Base-by-base conservation (phyloP, 2,797 vertebrate species). In the Antennarius maculatus region DNA sequence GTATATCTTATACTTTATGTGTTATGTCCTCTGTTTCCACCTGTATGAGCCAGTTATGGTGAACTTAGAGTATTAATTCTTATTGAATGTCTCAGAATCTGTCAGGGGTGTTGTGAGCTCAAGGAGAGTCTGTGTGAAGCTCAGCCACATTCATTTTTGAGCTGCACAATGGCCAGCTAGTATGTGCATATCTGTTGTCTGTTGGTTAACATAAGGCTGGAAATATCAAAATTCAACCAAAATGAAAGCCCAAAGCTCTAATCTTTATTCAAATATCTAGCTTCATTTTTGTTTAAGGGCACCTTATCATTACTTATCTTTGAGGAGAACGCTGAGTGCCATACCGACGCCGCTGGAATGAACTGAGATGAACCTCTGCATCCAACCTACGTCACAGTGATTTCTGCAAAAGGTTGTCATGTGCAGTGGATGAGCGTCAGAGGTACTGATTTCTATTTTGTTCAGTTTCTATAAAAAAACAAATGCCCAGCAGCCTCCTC, bases 371-470 rank as follows among this genome's bases (percentile, higher is more conserved):
- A 74, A 67, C 47, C 2, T 0, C 6, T 71, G 39, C 47, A 61
- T n/a, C 42, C 59, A 29, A 18, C 42, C 29, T 73, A 53, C 48
- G 61, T 85, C 85, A 83, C 50, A 6, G 13, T 39, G 42, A 53
- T 31, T 62, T 58, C 56, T 1, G 7, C 39, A 73, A 49, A 54
- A 37, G 11, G 5, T 49, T 69, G 52, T 66, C 55, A 45, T 60
- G 34, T 66, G 74, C 18, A 37, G 23, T n/a, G 41, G 39, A 53
- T 28, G 66, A 77, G 57, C 63, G 54, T 76, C 68, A 75, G 69
- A 66, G 34, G 45, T 54, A 60, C 28, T 52, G 46, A 66, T 51
- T 28, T 39, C 9, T 54, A 45, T 47, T 56, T 34, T 54, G 6
- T 51, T 53, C 39, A 6, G 3, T 34, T 51, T 66, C 41, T 59